These are phyloP conservation scores for Oryctolagus cuniculus DNA, from an alignment of 2,113 vertebrate species.

Conservation along the genomic window DNA sequence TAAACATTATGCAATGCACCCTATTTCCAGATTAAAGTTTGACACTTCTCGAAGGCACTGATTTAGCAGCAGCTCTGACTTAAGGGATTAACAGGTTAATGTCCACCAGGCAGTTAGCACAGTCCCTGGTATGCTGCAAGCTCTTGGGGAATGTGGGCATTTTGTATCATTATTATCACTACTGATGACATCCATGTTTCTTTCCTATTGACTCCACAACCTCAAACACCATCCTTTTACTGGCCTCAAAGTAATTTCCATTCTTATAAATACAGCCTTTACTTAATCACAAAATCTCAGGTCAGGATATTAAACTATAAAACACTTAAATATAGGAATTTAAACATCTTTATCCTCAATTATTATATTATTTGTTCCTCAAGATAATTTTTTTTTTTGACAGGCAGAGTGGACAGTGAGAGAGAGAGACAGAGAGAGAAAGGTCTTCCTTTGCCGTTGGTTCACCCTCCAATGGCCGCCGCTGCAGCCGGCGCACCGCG, in stretches of 20 bases:
- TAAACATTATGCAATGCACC: neutral
- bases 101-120: neutral
- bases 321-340: neutral
- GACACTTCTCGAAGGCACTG: neutral
- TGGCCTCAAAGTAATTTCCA: constrained; percentile 13
- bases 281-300: neutral
- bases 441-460: too few species aligned
- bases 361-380: constrained; percentile 1
- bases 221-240: neutral
- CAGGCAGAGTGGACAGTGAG: too few species aligned
- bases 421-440: too few species aligned
- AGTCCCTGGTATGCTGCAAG: neutral
- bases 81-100: constrained; percentile 21
- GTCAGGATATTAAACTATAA: neutral
- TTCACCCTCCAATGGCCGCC: too few species aligned
- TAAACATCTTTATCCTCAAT: neutral
- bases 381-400: constrained; percentile 23
- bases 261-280: neutral
- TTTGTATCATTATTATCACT: neutral
- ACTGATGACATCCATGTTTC: neutral
- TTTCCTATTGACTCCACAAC: neutral
- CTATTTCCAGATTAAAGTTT: constrained; percentile 36
- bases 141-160: constrained; percentile 7
- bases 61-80: constrained; percentile 2
- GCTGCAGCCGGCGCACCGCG: too few species aligned